Base-by-base conservation (phyloP, 2,113 vertebrate genomes). In the Gymnarchus niloticus region DNA sequence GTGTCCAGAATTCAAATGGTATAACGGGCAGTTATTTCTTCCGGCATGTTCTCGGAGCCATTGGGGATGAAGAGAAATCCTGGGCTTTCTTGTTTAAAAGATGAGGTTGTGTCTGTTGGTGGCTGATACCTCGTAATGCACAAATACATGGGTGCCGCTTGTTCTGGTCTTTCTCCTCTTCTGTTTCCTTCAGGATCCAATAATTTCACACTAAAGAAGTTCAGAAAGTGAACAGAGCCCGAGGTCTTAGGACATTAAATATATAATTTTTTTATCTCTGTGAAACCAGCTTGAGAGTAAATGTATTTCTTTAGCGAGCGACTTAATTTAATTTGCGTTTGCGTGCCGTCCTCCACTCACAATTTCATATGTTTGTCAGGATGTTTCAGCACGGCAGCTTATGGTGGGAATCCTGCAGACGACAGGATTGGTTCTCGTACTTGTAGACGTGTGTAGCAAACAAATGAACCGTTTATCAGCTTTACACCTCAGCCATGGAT, bases 251-350 rank as follows among this genome's bases (percentile, higher is more conserved):
- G 48, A 51, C 25, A 52, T 51, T 82, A 54, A 33, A n/a, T 54
- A 46, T 78, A 46, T n/a, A 46, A 9, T 52, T 52, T 54, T n/a
- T 54, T 54, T 52, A 33, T 82, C 48, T 82, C 80, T 33, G 19
- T 52, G 49, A 81, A 81, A 49, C 76, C 77, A 81, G 77, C 77
- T 81, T 81, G 77, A 51, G 48, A 81, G 46, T 51, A n/a, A 81
- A 48, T n/a, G 44, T 81, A 12, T 81, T n/a, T 48, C 33, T 54
- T 52, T 25, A 7, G 33, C 33, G 41, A 73, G 41, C 33, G 65
- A 33, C 65, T 73, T 73, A 73, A 73, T 73, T 73, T 41, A 73
- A 73, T 73, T 73, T 73, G 65, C 2, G 28, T 54, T 82, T 4
- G 12, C 25, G 28, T 41, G 3, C 48, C 54, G 80, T 56, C 28